phyloP scores from a whole-genome alignment of 2,797 vertebrate species.

The Zalophus californianus region DNA sequence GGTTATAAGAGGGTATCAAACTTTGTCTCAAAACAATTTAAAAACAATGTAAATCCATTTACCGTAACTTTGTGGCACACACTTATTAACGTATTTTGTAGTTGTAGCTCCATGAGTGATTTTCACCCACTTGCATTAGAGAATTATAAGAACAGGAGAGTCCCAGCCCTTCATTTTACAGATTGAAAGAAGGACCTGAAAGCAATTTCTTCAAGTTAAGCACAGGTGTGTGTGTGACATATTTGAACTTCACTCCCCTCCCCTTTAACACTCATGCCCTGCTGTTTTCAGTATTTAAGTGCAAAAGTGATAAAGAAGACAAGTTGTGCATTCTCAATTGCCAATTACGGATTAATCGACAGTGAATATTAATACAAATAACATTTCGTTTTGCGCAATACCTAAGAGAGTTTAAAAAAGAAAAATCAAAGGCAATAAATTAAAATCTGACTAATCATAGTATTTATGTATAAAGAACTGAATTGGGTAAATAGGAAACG shows the following conservation, averaged over 20 bases:
- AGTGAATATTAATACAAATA: background rate
- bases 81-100: slow-evolving; percentile 19
- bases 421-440: background rate
- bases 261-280: background rate
- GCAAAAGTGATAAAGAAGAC: background rate
- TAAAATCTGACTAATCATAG: background rate
- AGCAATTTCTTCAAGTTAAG: slow-evolving; percentile 36
- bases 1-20: background rate
- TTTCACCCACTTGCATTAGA: background rate
- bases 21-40: background rate
- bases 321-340: background rate
- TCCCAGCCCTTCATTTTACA: background rate
- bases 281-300: background rate
- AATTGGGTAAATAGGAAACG: background rate
- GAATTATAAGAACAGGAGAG: background rate
- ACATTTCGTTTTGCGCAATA: background rate
- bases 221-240: background rate
- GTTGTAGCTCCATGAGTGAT: background rate
- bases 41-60: background rate
- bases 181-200: background rate
- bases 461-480: background rate
- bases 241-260: background rate
- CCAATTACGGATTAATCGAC: background rate
- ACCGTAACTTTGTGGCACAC: background rate
- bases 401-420: background rate